Evolutionary conservation across 2,113 vertebrate genomes (phyloP).

Genomic region (Danio rerio): DNA sequence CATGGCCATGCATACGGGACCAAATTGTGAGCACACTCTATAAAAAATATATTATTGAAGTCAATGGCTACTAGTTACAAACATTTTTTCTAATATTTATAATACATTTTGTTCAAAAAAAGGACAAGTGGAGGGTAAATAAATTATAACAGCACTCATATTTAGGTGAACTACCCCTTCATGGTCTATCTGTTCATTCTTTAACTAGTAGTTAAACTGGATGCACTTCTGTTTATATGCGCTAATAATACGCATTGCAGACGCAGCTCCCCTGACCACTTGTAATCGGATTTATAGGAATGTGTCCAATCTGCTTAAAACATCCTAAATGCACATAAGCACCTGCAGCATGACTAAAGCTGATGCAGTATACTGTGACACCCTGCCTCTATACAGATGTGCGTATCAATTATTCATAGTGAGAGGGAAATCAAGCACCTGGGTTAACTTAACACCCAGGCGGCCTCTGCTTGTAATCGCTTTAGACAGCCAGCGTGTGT

Average conservation of each 20-base stretch:
- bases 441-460: conserved; percentile 48
- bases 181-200: too few relatives aligned
- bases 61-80: too few relatives aligned
- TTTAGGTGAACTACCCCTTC: too few relatives aligned
- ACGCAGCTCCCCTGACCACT: neutral
- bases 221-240: neutral
- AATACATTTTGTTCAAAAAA: too few relatives aligned
- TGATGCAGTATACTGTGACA: conserved; percentile 39
- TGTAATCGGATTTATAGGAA: neutral
- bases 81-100: too few relatives aligned
- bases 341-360: conserved; percentile 18
- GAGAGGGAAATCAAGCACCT: conserved; percentile 50
- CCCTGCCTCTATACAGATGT: conserved; percentile 45
- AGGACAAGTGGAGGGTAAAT: too few relatives aligned
- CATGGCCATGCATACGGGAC: too few relatives aligned
- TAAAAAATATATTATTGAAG: too few relatives aligned
- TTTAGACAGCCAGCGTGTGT: conserved; percentile 22
- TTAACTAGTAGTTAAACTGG: neutral
- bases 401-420: conserved; percentile 65
- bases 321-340: conserved; percentile 1
- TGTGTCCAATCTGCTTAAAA: neutral
- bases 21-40: too few relatives aligned
- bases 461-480: conserved; percentile 26
- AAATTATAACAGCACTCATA: too few relatives aligned
- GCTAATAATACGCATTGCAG: neutral